Evolutionary conservation across 2,113 vertebrate species (phyloP).

Genomic region (Glareola pratincola): DNA sequence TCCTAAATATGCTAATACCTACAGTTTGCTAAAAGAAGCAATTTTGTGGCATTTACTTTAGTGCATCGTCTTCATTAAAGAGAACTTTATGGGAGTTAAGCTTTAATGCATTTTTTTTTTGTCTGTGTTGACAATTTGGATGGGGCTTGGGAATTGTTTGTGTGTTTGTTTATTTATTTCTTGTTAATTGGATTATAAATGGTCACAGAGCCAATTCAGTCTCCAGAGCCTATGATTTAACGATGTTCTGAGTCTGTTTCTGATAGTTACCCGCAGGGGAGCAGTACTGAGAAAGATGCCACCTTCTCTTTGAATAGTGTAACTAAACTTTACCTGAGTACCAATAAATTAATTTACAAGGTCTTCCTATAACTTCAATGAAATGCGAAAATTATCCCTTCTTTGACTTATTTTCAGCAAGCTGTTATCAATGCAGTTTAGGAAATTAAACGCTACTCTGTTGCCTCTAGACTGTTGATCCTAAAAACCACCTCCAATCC

Average conservation of each 20-base stretch:
- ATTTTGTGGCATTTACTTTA: neutral
- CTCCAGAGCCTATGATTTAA: conserved; percentile 7
- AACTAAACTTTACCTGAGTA: conserved; percentile 39
- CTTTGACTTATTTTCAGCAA: conserved; percentile 4
- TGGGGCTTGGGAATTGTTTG: neutral
- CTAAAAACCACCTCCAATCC: neutral
- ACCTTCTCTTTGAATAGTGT: neutral
- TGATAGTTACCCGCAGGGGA: neutral
- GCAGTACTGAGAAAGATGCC: neutral
- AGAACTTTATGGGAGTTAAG: conserved; percentile 7
- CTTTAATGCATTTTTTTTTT: neutral
- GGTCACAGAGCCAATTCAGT: neutral
- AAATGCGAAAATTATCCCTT: conserved; percentile 35
- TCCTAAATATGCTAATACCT: neutral
- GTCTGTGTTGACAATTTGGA: neutral
- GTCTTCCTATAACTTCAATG: neutral
- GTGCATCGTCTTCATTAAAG: neutral
- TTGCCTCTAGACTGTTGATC: neutral
- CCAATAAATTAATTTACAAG: conserved; percentile 11
- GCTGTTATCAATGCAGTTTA: neutral
- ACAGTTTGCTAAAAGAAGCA: neutral
- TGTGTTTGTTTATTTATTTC: conserved; percentile 44
- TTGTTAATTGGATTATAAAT: conserved; percentile 58
- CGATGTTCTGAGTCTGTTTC: neutral
- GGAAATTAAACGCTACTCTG: neutral